phyloP scores from a whole-genome alignment of 2,888 invertebrate genomes.

The Drosophila mimica region DNA sequence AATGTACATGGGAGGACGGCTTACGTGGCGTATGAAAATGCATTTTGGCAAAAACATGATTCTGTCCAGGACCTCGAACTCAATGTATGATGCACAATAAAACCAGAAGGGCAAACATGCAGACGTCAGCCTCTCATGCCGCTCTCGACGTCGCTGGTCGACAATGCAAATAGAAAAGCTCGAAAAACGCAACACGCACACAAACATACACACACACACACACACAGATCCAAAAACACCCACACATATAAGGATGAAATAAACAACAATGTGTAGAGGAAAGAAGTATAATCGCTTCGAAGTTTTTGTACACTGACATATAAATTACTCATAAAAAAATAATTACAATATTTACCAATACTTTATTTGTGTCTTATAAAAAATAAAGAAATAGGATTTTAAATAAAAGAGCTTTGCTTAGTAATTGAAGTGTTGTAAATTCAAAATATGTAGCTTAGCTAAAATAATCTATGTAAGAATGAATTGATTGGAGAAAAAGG shows the following conservation, averaged over 20 bases:
- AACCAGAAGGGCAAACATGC: conserved; percentile 75
- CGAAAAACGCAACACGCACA: conserved; percentile 59
- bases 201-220: conserved; percentile 23
- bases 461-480: conserved; percentile 17
- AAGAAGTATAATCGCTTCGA: conserved; percentile 15
- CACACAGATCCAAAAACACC: conserved; percentile 28
- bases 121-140: conserved; percentile 34
- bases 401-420: not conserved
- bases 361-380: not conserved
- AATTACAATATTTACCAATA: not conserved
- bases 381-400: not conserved
- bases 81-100: conserved; percentile 54
- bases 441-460: not conserved
- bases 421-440: not conserved
- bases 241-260: conserved; percentile 1
- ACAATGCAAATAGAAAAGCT: conserved; percentile 73
- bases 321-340: not conserved
- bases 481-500: conserved; percentile 66
- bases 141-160: conserved; percentile 42
- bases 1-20: conserved; percentile 54
- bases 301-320: conserved; percentile 11
- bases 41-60: conserved; percentile 78
- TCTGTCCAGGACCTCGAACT: conserved; percentile 44
- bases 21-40: conserved; percentile 76
- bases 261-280: conserved; percentile 28